Evolutionary conservation across 2,797 vertebrate species (phyloP).

Genomic region (Momotus momota): DNA sequence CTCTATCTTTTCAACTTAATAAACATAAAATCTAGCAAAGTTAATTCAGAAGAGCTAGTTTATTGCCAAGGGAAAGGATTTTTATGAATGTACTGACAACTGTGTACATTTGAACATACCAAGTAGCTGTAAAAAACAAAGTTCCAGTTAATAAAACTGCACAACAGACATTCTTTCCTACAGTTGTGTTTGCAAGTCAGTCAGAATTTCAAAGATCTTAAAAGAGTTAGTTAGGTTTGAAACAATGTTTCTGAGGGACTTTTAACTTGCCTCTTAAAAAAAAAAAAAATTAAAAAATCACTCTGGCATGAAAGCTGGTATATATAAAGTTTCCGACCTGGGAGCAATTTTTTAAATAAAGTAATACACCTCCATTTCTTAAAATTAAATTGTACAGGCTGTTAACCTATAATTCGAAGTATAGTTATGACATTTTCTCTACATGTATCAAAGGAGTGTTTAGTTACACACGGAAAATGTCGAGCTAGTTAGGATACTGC

Average conservation of each 20-base stretch:
- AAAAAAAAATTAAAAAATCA: slow-evolving; percentile 7
- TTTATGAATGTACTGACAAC: background rate
- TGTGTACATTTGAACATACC: background rate
- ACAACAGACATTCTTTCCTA: background rate
- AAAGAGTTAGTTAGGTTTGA: slow-evolving; percentile 7
- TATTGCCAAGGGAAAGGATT: background rate
- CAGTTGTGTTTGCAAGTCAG: background rate
- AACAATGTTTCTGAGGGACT: background rate
- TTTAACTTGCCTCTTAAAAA: background rate
- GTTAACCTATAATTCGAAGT: slow-evolving; percentile 44
- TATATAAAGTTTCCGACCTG: slow-evolving; percentile 24
- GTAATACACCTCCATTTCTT: slow-evolving; percentile 39
- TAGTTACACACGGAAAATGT: slow-evolving; percentile 62
- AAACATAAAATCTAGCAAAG: background rate
- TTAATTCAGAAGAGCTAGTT: background rate
- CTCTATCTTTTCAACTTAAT: background rate
- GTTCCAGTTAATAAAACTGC: background rate
- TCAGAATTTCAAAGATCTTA: background rate
- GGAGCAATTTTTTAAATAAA: slow-evolving; percentile 34
- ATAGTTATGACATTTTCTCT: slow-evolving; percentile 36
- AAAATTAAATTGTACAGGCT: slow-evolving; percentile 7
- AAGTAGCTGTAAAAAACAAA: background rate
- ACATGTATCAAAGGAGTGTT: slow-evolving; percentile 9
- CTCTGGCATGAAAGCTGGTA: background rate
- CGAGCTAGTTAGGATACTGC: slow-evolving; percentile 17